Evolutionary conservation across 2,888 invertebrate species (phyloP).

Genomic region (Falcaria lacertinaria): DNA sequence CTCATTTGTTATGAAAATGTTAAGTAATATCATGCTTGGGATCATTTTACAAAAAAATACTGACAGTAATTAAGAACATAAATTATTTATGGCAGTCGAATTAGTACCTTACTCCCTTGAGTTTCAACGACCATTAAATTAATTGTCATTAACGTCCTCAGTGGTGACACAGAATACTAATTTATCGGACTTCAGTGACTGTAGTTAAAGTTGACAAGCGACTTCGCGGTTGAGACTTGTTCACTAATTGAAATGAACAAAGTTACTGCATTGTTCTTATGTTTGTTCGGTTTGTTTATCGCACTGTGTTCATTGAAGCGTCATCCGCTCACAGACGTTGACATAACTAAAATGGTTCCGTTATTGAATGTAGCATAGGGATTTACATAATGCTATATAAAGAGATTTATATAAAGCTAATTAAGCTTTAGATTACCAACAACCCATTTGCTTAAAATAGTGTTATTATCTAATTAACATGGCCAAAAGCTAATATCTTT

Average conservation of each 20-base stretch:
- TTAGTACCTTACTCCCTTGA: not conserved
- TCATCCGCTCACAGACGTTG: not conserved
- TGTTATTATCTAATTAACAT: too few relatives aligned
- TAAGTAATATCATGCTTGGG: too few relatives aligned
- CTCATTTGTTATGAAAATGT: too few relatives aligned
- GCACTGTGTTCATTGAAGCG: conserved; percentile 1
- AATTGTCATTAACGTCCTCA: conserved; percentile 1
- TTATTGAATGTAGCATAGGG: too few relatives aligned
- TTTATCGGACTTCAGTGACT: not conserved
- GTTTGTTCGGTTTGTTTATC: conserved; percentile 23
- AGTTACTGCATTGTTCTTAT: conserved; percentile 35
- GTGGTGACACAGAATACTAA: conserved; percentile 1
- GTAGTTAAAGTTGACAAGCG: conserved; percentile 2
- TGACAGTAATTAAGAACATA: too few relatives aligned
- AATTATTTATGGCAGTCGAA: too few relatives aligned
- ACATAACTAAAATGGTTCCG: not conserved
- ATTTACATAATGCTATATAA: too few relatives aligned
- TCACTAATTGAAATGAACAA: conserved; percentile 41
- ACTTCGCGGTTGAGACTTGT: conserved; percentile 13
- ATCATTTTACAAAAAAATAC: too few relatives aligned
- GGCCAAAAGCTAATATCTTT: too few relatives aligned
- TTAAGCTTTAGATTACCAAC: too few relatives aligned
- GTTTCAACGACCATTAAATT: not conserved
- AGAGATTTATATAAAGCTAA: too few relatives aligned
- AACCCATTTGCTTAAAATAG: too few relatives aligned